Evolutionary conservation across 2,888 invertebrate species (phyloP), one percentile per base, ranked within the genome.

Genomic region (Drosophila pegasa): DNA sequence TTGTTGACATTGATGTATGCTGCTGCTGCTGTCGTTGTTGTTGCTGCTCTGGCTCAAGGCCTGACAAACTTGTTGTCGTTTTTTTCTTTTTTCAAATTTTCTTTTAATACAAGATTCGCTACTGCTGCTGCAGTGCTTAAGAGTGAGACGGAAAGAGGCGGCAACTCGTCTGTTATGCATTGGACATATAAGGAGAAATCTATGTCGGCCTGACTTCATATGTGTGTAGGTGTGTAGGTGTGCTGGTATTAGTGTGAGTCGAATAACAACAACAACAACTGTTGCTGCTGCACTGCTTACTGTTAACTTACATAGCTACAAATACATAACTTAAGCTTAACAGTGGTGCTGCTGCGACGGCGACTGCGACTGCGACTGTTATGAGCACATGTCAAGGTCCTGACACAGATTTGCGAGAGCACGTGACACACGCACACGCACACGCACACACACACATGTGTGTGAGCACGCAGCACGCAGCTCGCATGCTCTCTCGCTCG

Each of bases 361-460:
- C 54, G 54, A 52, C 63, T 59, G 41, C 54, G 54, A 52, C 63
- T 59, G 41, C 40, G 51, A 50, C 47, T 37, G 50, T 50, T 40
- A 33, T n/a, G 9, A 22, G 31, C 67, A 67, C 65, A 50, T 82
- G 82, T 87, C 82, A 87, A 82, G 82, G 82, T 85, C 79, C 67
- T 71, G 88, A 82, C 88, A 85, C 79, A 62, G 12, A 70, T 83
- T 83, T 70, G 56, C 16, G 52, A 40, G 52, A 43, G 52, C 52
- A 52, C 52, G 29, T 52, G 52, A 35, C 9, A 25, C 48, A 38
- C 38, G 27, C 51, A 25, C 27, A 37, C 51, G 22, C 9, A 25
- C 48, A 38, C 38, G 27, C 51, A 25, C 27, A 37, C 51, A 51
- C 12, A 33, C 14, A 8, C 27, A 10, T 12, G 16, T 8, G 10